Base-by-base conservation (phyloP, 92 coral and sea anemone species). In the Palythoa grandis region DNA sequence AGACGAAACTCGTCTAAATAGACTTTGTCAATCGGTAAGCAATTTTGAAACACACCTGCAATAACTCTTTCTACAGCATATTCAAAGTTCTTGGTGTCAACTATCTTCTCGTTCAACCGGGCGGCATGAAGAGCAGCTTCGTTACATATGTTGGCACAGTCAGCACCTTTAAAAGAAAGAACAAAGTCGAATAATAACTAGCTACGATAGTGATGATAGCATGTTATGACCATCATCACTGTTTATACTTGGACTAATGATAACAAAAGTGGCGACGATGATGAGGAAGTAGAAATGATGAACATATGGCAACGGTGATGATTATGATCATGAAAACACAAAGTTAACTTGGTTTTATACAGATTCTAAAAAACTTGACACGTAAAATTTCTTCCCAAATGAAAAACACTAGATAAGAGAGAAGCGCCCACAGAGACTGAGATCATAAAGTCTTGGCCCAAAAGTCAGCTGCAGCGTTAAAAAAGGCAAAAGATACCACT, bases 81-180 rank as follows among this genome's bases (percentile, higher is more conserved):
- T 53, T 95, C 98, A 76, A 96, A 96, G 95, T 96, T 96, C 87
- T 89, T 88, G 67, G 92, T 90, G 82, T 95, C 99, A n/a, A 96
- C 99, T 24, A 91, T 65, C 82, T 93, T 95, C 71, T 93, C 95
- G 50, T 93, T 96, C 69, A 96, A 88, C 23, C 99, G 91, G 24
- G 97, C 99, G 0, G 99, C 99, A 67, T 96, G 99, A 7, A 96
- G 88, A 22, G 99, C 99, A 52, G 99, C 99, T 58, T 96, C 99
- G 75, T 96, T 96, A 82, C 99, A 96, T 61, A 96, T 93, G 56
- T 96, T 96, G 15, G 99, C 99, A 23, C 93, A 91, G 85, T 96
- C 99, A 54, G 99, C 99, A 72, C 99, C 99, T 96, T 22, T 10
- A 11, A 22, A 20, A 22, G 52, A 20, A 13, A 56, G 20, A 74